phyloP scores from a whole-genome alignment of 2,797 vertebrate genomes.

The Trachops cirrhosus region DNA sequence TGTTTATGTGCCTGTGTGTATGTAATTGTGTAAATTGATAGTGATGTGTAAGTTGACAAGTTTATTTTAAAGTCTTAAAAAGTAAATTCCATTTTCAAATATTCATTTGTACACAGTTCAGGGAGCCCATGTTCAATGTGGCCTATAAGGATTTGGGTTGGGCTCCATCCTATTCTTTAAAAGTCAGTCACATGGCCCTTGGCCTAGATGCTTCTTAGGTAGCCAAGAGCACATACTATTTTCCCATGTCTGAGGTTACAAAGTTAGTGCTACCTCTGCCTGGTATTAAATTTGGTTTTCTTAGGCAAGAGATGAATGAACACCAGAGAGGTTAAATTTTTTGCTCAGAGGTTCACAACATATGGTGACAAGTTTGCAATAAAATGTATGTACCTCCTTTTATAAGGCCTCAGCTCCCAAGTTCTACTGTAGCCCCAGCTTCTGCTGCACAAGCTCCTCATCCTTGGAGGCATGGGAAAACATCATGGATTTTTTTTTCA shows the following conservation, averaged over 20 bases:
- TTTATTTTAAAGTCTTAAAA: conserved; percentile 9
- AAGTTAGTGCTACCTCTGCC: not conserved
- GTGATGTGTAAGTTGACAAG: not conserved
- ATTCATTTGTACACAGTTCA: not conserved
- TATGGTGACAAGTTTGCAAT: not conserved
- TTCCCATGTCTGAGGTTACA: not conserved
- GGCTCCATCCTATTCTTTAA: not conserved
- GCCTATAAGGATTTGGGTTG: not conserved
- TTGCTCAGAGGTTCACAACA: not conserved
- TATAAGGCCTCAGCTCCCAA: not conserved
- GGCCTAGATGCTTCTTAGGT: not conserved
- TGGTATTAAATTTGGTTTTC: not conserved
- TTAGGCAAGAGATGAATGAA: not conserved
- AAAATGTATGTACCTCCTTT: not conserved
- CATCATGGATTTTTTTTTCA: not conserved
- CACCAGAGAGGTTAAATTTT: not conserved
- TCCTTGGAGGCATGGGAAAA: not conserved
- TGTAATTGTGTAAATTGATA: not conserved
- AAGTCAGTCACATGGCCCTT: not conserved
- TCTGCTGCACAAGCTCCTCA: not conserved
- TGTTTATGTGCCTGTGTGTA: not conserved
- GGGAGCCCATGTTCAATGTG: not conserved
- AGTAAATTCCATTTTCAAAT: not conserved
- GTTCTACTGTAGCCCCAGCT: not conserved
- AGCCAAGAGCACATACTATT: not conserved